Conservation (phyloP, 2,113 vertebrate genomes). For the Pachypanchax playfairii region DNA sequence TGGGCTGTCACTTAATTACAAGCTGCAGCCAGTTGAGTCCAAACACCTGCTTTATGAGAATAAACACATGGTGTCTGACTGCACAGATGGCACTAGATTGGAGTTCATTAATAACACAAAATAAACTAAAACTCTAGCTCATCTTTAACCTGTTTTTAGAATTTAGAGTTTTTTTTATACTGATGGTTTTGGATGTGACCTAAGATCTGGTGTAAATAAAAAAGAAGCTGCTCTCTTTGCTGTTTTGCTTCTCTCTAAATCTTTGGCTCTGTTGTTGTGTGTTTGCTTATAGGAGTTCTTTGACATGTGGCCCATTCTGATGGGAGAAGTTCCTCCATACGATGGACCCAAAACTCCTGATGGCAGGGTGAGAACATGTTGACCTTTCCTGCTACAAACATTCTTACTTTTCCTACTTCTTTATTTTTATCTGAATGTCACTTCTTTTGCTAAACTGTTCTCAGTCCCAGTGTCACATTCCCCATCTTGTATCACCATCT, state of each 20-base stretch:
- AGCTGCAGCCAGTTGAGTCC: constrained; percentile 53
- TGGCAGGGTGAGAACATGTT: constrained; percentile 76
- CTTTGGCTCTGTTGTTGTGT: not conserved
- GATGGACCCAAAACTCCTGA: constrained; percentile 84
- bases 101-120: constrained; percentile 16
- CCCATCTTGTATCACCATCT: not conserved
- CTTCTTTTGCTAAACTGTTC: not conserved
- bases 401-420: not conserved
- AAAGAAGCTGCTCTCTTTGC: not conserved
- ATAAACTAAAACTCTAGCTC: constrained; percentile 13
- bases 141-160: not conserved
- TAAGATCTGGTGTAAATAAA: not conserved
- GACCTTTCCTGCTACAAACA: not conserved
- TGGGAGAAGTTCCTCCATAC: constrained; percentile 83
- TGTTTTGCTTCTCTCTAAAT: not conserved
- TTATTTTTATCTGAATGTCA: not conserved
- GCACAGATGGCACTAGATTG: constrained; percentile 50
- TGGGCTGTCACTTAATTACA: constrained; percentile 47
- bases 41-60: constrained; percentile 52
- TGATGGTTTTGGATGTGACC: not conserved
- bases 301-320: constrained; percentile 82
- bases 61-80: constrained; percentile 49
- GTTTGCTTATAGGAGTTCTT: constrained; percentile 79
- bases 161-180: not conserved
- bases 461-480: not conserved